Conservation (phyloP, 2,113 vertebrate species). For the Grammomys surdaster region DNA sequence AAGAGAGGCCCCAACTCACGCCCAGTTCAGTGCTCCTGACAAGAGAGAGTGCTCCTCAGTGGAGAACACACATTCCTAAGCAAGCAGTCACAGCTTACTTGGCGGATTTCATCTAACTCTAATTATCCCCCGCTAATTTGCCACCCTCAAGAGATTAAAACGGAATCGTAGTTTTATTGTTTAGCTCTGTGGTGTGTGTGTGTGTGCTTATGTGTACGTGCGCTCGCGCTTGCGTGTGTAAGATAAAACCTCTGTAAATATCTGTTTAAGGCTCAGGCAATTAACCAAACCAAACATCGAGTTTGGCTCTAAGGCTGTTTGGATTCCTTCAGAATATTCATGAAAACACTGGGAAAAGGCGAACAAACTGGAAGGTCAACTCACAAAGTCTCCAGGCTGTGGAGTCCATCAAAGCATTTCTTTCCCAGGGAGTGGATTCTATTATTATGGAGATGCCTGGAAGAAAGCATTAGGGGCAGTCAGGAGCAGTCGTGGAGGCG, state of each 20-base stretch:
- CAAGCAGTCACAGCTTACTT: slow-evolving; percentile 3
- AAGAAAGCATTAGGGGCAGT: slow-evolving; percentile 86
- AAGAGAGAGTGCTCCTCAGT: neutral
- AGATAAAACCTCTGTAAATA: slow-evolving; percentile 77
- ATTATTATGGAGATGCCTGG: slow-evolving; percentile 95
- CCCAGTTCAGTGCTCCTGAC: neutral
- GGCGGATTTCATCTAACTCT: slow-evolving; percentile 52
- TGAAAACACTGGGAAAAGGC: slow-evolving; percentile 86
- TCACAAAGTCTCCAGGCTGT: slow-evolving; percentile 94
- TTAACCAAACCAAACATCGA: slow-evolving; percentile 83
- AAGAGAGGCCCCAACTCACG: neutral
- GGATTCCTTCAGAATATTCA: slow-evolving; percentile 87
- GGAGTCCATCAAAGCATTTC: slow-evolving; percentile 93
- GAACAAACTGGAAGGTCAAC: slow-evolving; percentile 92
- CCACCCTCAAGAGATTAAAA: slow-evolving; percentile 48
- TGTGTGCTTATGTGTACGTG: slow-evolving; percentile 57
- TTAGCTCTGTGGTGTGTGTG: neutral
- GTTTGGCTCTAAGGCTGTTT: slow-evolving; percentile 85
- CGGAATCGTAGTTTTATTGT: slow-evolving; percentile 65
- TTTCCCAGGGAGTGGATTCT: slow-evolving; percentile 92
- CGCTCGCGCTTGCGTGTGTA: slow-evolving; percentile 60
- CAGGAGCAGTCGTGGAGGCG: slow-evolving; percentile 85
- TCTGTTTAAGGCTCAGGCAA: slow-evolving; percentile 78
- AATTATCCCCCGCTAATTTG: slow-evolving; percentile 42
- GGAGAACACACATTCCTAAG: slow-evolving; percentile 16